These are phyloP conservation scores for Sebastes miniatus DNA, from an alignment of 2,797 vertebrate genomes.

Conservation along the genomic window DNA sequence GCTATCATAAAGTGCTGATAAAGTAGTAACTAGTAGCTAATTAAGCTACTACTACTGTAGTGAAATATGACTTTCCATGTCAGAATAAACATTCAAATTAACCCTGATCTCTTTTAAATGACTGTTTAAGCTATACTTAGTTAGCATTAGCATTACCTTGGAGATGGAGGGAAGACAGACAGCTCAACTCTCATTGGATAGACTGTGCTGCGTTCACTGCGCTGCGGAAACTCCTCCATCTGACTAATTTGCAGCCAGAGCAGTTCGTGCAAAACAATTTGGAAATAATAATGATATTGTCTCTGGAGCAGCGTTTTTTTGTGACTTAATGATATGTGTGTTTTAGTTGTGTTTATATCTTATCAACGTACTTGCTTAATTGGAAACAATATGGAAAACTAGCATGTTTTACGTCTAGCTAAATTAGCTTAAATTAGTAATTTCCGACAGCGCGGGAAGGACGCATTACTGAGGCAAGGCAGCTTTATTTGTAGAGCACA, in stretches of 20 bases:
- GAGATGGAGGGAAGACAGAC: background rate
- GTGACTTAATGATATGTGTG: background rate
- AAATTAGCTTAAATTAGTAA: background rate
- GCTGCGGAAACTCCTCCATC: background rate
- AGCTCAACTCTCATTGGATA: background rate
- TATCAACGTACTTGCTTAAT: background rate
- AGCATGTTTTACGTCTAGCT: background rate
- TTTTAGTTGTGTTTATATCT: background rate
- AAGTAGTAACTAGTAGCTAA: background rate
- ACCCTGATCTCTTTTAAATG: background rate
- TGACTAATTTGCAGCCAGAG: background rate
- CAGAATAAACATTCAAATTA: accelerated
- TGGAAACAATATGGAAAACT: background rate
- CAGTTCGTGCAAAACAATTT: background rate
- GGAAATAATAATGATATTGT: background rate
- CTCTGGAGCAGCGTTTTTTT: background rate
- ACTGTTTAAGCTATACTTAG: accelerated
- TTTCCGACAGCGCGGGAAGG: background rate
- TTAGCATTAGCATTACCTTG: background rate
- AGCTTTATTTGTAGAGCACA: background rate
- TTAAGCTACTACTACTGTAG: background rate
- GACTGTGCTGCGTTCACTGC: background rate
- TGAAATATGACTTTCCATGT: background rate
- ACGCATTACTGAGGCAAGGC: too few relatives aligned
- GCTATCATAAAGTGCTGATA: background rate